phyloP scores from a whole-genome alignment of 1,140 invertebrate species.

The Ectropis grisescens region DNA sequence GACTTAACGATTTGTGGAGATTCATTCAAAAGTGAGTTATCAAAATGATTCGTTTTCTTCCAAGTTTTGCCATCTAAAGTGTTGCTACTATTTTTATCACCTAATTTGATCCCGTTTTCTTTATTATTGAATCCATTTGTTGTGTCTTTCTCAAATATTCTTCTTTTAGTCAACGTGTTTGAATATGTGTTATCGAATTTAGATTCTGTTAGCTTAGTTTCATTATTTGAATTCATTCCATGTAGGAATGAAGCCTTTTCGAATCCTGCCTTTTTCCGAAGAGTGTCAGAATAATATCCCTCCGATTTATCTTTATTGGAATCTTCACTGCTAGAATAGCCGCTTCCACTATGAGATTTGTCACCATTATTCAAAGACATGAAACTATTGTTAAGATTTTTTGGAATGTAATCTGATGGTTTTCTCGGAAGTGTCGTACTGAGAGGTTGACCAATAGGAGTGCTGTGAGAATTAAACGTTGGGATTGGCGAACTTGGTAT shows the following conservation, averaged over 20 bases:
- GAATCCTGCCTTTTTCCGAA: slow-evolving; percentile 27
- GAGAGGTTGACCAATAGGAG: slow-evolving; percentile 24
- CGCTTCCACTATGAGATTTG: slow-evolving; percentile 23
- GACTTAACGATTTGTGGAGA: no score
- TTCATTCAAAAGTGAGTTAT: no score
- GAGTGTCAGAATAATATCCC: slow-evolving; percentile 24
- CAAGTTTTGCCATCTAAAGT: no score
- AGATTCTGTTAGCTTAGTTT: slow-evolving; percentile 23
- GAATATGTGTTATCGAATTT: slow-evolving; percentile 29
- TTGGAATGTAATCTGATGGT: slow-evolving; percentile 22
- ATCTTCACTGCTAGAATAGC: slow-evolving; percentile 30
- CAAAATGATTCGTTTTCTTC: no score
- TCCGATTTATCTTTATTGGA: slow-evolving; percentile 33
- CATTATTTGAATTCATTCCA: slow-evolving; percentile 20
- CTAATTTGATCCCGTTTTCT: no score
- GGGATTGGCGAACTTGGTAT: slow-evolving; percentile 50
- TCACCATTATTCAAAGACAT: slow-evolving; percentile 13
- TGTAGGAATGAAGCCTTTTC: slow-evolving; percentile 30
- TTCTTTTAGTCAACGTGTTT: slow-evolving; percentile 45
- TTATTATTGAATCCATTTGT: no score
- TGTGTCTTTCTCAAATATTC: slow-evolving; percentile 42
- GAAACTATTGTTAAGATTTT: slow-evolving; percentile 21
- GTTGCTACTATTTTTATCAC: no score
- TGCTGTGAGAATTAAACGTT: slow-evolving; percentile 34
- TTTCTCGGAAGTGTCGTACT: slow-evolving; percentile 23